phyloP scores from a whole-genome alignment of 2,888 invertebrate species.

The Cheiracanthium punctorium region DNA sequence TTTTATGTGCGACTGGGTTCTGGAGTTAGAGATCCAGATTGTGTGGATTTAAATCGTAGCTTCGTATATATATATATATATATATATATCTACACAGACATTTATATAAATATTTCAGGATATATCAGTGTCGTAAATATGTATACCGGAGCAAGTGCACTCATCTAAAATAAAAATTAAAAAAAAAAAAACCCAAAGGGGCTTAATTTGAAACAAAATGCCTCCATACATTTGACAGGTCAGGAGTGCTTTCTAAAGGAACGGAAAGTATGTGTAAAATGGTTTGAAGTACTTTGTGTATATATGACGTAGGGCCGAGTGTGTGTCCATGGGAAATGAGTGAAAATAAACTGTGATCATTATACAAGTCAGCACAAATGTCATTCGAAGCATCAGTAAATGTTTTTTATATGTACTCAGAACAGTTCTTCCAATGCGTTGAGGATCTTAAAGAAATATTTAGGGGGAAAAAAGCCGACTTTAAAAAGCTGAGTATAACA shows the following conservation, averaged over 20 bases:
- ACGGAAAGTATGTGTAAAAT: background rate
- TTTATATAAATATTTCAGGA: conserved; percentile 44
- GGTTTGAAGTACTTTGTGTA: too few species aligned
- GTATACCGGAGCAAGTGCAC: background rate
- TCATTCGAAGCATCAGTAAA: background rate
- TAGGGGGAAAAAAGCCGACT: too few species aligned
- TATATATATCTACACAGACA: conserved; percentile 10
- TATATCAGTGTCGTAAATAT: conserved; percentile 29
- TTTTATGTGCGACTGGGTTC: background rate
- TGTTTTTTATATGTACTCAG: background rate
- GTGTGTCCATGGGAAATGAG: background rate
- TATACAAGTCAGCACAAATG: background rate
- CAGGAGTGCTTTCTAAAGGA: conserved; percentile 18
- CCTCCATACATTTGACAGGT: background rate
- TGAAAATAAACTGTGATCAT: conserved; percentile 2
- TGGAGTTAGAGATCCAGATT: background rate
- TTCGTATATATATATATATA: conserved; percentile 15
- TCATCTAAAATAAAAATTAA: too few species aligned
- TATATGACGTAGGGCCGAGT: background rate
- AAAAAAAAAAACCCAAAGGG: too few species aligned
- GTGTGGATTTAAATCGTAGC: conserved; percentile 38
- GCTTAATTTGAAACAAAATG: conserved; percentile 54
- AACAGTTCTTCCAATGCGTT: background rate
- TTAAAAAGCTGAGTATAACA: too few species aligned
- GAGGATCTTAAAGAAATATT: too few species aligned